Evolutionary conservation across 2,113 vertebrate species (phyloP).

Genomic region (Perccottus glenii): DNA sequence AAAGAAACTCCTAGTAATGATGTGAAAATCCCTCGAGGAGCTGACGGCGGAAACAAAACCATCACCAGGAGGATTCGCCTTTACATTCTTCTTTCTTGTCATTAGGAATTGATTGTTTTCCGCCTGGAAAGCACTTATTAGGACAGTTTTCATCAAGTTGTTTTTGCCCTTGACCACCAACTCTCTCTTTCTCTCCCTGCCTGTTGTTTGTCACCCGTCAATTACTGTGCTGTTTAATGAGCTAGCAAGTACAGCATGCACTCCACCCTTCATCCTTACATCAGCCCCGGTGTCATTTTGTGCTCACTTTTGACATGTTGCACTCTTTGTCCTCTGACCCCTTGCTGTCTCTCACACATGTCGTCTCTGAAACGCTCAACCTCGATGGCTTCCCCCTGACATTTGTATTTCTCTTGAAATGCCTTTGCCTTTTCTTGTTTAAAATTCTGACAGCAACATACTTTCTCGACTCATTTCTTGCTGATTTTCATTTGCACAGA

Average conservation of each 20-base stretch:
- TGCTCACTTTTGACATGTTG: slow-evolving; percentile 21
- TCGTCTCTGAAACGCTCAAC: slow-evolving; percentile 7
- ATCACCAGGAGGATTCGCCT: slow-evolving; percentile 33
- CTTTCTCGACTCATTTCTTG: not conserved
- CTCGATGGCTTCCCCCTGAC: slow-evolving; percentile 16
- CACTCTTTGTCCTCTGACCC: slow-evolving; percentile 40
- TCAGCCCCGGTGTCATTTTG: slow-evolving; percentile 11
- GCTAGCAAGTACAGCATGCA: slow-evolving; percentile 42
- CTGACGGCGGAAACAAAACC: slow-evolving; percentile 15
- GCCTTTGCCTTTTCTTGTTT: slow-evolving; percentile 10
- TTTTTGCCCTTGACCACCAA: slow-evolving; percentile 53
- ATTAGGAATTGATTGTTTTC: slow-evolving; percentile 49
- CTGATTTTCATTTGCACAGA: not conserved
- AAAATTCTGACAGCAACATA: slow-evolving; percentile 21
- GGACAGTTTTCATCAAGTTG: slow-evolving; percentile 53
- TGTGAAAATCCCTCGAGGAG: slow-evolving; percentile 19
- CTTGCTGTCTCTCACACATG: slow-evolving; percentile 31
- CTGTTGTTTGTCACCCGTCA: slow-evolving; percentile 42
- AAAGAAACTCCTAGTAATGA: slow-evolving; percentile 20
- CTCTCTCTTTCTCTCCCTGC: slow-evolving; percentile 18
- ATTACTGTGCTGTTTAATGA: slow-evolving; percentile 57
- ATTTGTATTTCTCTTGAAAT: slow-evolving; percentile 40
- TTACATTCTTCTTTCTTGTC: slow-evolving; percentile 34
- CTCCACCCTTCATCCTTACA: slow-evolving; percentile 32
- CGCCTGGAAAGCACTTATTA: slow-evolving; percentile 41